Base-by-base conservation (phyloP, 2,797 vertebrate species). In the Pseudocheirus occidentalis region DNA sequence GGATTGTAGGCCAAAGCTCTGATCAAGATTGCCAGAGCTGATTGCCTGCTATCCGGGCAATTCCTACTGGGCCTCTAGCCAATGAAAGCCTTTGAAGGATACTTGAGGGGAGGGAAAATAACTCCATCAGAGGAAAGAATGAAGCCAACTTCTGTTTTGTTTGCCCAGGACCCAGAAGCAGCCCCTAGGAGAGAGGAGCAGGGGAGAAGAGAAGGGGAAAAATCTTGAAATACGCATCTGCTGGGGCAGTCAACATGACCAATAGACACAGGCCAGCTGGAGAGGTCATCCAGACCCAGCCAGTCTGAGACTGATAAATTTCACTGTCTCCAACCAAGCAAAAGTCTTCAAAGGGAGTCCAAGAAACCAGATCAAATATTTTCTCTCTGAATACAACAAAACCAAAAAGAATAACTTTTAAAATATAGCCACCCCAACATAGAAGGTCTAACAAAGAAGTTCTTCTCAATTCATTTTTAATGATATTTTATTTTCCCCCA, bases 21-120 rank as follows among this genome's bases (percentile, higher is more conserved):
- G 66, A 81, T 81, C 66, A 81, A 81, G 66, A 81, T 81, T 46
- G n/a, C n/a, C 66, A 81, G 66, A 81, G n/a, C n/a, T 81, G 66
- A 81, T 81, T 81, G 66, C 66, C 18, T 81, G n/a, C 66, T 81
- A 40, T 46, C 66, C 24, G 40, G 66, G 66, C 66, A 81, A 81
- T 81, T 81, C 66, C 66, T 81, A 81, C 7, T 21, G 66, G 66
- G 66, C 66, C 18, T 46, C 66, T 0, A 2, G 66, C n/a, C 66
- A 81, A 24, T 81, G 66, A 81, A 81, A 81, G n/a, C 66, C 66
- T 81, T 81, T 81, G 66, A 73, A 81, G 66, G n/a, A 16, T 81
- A 40, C 40, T 81, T 46, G n/a, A 40, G 40, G 62, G 66, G n/a
- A 81, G 66, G 66, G 66, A 81, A 81, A 40, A 46, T 40, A 40